Evolutionary conservation across 2,797 vertebrate species (phyloP), one percentile per base, ranked within the genome.

Genomic region (Eleutherodactylus coqui): DNA sequence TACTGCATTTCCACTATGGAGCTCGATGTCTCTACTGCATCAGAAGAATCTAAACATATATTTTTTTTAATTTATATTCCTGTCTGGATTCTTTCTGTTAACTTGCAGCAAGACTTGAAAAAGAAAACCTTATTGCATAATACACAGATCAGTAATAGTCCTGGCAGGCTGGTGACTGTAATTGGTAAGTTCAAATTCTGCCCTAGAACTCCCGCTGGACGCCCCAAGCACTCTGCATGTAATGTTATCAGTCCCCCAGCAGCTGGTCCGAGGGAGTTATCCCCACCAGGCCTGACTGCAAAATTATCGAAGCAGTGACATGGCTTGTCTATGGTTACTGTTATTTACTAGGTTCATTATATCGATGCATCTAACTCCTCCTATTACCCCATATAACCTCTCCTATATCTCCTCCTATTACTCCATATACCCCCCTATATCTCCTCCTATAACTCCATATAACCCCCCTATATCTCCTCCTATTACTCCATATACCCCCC

Each of bases 161-260:
- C 14, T 19, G 19, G 14, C 49, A 21, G 11, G 14, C 49, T 51
- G 49, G 1, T 24, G 67, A 51, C 38, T 58, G 67, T 47, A 13
- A 80, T n/a, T 79, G 49, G 41, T 29, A 41, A 11, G 38, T 72
- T 85, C 79, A 24, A 73, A 43, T 73, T 19, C 38, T 0, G 19
- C 13, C 17, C 49, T 36, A 24, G 7, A 8, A 34, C 32, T 45
- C 32, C 47, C 76, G 79, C 45, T 79, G 76, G 76, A 60, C 5
- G 21, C 75, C 16, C 1, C 24, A 38, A 64, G 45, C 29, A 8
- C 41, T 34, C 7, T 36, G 32, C 41, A 38, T 58, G 1, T 10
- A 45, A 75, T 85, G 43, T 85, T 85, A 85, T 85, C 84, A 75
- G 47, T 27, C 27, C 36, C 2, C 21, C 84, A 85, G 84, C 84